phyloP scores from a whole-genome alignment of 2,888 invertebrate genomes.

The Kryphioiulus occultus region DNA sequence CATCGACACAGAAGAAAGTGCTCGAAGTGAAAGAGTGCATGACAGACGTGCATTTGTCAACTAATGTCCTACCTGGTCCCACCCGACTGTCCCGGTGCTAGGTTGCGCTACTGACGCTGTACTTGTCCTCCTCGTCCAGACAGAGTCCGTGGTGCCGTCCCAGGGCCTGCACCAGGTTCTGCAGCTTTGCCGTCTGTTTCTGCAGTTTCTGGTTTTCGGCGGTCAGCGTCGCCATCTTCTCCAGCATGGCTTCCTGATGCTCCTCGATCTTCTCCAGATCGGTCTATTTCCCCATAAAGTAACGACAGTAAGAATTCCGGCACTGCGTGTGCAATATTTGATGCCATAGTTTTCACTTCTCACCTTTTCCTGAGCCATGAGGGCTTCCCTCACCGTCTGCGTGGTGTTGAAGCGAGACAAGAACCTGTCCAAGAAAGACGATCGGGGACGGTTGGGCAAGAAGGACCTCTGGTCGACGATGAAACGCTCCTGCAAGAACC shows the following conservation, averaged over 20 bases:
- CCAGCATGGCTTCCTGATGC: neutral
- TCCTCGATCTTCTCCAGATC: conserved; percentile 41
- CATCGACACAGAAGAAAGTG: too few relatives aligned
- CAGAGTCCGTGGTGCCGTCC: neutral
- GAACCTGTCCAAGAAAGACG: neutral
- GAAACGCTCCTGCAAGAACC: conserved; percentile 60
- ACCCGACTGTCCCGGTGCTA: too few relatives aligned
- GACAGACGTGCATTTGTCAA: too few relatives aligned
- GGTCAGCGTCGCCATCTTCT: neutral
- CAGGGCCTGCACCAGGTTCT: neutral
- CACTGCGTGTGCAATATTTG: neutral
- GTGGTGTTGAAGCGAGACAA: conserved; percentile 26
- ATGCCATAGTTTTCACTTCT: neutral
- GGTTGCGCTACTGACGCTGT: neutral
- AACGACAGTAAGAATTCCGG: too few relatives aligned
- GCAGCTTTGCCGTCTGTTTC: neutral
- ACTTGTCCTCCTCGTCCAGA: conserved; percentile 42
- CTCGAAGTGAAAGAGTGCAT: too few relatives aligned
- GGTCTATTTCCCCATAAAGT: too few relatives aligned
- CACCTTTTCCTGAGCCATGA: conserved; percentile 42
- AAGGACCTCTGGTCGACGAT: conserved; percentile 59
- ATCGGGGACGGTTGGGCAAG: conserved; percentile 59
- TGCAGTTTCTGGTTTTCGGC: neutral
- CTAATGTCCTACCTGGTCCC: too few relatives aligned
- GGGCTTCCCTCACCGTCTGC: conserved; percentile 36